These are phyloP conservation scores for Natrix natrix DNA, from an alignment of 2,797 vertebrate species.

Conservation along the genomic window DNA sequence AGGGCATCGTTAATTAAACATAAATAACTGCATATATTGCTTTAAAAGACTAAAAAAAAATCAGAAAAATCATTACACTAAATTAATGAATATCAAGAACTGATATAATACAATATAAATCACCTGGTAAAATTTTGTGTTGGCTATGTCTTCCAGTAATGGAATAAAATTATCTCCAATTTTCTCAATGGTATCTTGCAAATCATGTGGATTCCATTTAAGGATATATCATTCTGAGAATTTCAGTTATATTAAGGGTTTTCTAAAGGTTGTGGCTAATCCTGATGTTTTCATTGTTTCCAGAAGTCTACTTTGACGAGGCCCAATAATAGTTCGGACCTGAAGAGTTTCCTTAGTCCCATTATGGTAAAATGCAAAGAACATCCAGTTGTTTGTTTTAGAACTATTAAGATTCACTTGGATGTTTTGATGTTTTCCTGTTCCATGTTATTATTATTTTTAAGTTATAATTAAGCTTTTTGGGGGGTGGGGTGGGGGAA, in stretches of 20 bases:
- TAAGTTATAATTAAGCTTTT: not conserved
- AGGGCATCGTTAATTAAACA: not conserved
- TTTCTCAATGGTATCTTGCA: not conserved
- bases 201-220: not conserved
- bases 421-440: not conserved
- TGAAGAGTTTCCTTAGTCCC: conserved; percentile 68
- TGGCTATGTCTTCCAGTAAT: not conserved
- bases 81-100: not conserved
- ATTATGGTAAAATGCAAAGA: conserved; percentile 66
- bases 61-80: not conserved
- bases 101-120: not conserved
- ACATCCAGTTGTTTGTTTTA: not conserved
- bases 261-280: not conserved
- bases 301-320: conserved; percentile 75
- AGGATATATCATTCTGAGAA: not conserved
- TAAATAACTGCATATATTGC: not conserved
- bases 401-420: not conserved
- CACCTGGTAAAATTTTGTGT: not conserved
- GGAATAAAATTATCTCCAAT: not conserved
- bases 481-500: too few species aligned
- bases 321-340: conserved; percentile 63
- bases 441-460: not conserved
- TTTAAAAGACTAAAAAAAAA: not conserved
- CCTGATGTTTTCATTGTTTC: conserved; percentile 32
- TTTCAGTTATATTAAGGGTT: not conserved